Base-by-base conservation (phyloP, 2,113 vertebrate genomes). In the Numida meleagris region DNA sequence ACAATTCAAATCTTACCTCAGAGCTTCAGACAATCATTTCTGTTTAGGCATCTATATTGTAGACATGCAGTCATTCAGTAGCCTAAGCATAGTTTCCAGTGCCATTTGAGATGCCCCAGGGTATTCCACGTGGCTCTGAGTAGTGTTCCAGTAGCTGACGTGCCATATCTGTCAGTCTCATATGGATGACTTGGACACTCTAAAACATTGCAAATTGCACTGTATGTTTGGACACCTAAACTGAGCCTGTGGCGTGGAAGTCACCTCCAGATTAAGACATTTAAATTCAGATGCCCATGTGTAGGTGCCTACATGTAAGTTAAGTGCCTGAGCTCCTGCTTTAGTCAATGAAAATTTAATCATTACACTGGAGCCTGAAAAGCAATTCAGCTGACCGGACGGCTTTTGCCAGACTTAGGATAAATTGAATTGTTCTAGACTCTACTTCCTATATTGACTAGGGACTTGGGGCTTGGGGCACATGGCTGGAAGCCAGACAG, bases 341-440 rank as follows among this genome's bases (percentile, higher is more conserved):
- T 93, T 77, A 88, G 79, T 90, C 88, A 92, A 88, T 93, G 86
- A 95, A 95, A 96, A 92, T 93, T 77, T 94, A 96, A 96, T 94
- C 68, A 83, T 61, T 90, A 58, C 9, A 17, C 17, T 63, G 38
- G 29, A 90, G 65, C 33, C 61, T 75, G 76, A 71, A 90, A 91
- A 90, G 55, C 46, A 59, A 51, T 74, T 74, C 88, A 43, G 59
- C 73, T 94, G 94, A 93, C 82, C 46, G 2, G 0, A 70, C 12
- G 42, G 72, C 72, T 94, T 88, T 80, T 81, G 34, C 34, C 65
- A 91, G 76, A 90, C 67, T 82, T 42, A 20, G 11, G 65, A 77
- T 53, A 92, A 96, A 95, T 88, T 92, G 79, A 86, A 88, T 92
- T 92, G 92, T 80, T 93, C 65, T 77, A 78, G 86, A 81, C 19